Evolutionary conservation across 2,888 invertebrate species (phyloP).

Genomic region (Heterodera filipjevi): DNA sequence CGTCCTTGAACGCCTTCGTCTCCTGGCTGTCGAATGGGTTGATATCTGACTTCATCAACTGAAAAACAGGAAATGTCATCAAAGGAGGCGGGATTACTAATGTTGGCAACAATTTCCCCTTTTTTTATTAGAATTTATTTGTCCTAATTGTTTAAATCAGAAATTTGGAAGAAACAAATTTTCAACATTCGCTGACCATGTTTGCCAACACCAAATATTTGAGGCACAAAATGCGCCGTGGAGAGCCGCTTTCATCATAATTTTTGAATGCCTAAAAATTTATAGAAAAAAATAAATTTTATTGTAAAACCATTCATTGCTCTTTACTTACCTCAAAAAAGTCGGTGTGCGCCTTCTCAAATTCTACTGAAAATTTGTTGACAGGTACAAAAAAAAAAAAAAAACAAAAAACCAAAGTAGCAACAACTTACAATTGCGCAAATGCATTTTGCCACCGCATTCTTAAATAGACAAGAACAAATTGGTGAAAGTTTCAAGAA

Average conservation of each 20-base stretch:
- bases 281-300: not conserved
- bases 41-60: constrained; percentile 94
- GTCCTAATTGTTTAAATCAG: no score
- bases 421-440: constrained; percentile 74
- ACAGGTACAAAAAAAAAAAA: not conserved
- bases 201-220: constrained; percentile 97
- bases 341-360: constrained; percentile 97
- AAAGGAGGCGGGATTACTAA: not conserved
- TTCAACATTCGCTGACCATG: constrained; percentile 72
- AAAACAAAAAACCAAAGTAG: not conserved
- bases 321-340: constrained; percentile 79
- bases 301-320: not conserved
- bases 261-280: constrained; percentile 70
- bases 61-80: no score
- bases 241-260: constrained; percentile 97
- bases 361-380: constrained; percentile 75
- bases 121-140: no score
- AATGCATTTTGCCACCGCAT: constrained; percentile 99
- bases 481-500: not conserved
- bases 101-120: no score
- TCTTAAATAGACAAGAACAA: constrained; percentile 71
- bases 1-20: constrained; percentile 94
- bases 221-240: constrained; percentile 90
- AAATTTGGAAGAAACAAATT: not conserved
- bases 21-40: constrained; percentile 92